These are phyloP conservation scores for Drosophila mimetica DNA, from an alignment of 2,888 invertebrate genomes.

Conservation along the genomic window DNA sequence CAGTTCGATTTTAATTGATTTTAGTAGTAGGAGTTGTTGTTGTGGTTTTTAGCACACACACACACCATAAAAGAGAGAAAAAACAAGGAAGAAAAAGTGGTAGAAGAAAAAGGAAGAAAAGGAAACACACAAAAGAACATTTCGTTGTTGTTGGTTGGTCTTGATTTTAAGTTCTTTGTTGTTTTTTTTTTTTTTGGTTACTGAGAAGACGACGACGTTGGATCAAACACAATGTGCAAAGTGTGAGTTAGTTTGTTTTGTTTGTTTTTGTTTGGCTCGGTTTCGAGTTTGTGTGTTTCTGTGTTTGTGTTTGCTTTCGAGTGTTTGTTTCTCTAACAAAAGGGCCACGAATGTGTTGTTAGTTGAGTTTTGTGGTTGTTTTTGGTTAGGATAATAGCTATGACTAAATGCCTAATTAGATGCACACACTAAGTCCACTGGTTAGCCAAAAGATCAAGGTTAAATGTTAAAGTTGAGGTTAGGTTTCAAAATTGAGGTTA, in stretches of 20 bases:
- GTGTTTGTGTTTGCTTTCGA: slow-evolving; percentile 18
- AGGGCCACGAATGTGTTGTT: slow-evolving; percentile 26
- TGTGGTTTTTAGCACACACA: slow-evolving; percentile 59
- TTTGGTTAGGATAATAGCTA: slow-evolving; percentile 30
- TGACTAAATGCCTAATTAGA: slow-evolving; percentile 38
- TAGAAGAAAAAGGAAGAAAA: slow-evolving; percentile 72
- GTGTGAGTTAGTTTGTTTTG: slow-evolving; percentile 18
- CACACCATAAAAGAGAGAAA: slow-evolving; percentile 74
- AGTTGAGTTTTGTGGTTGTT: slow-evolving; percentile 21
- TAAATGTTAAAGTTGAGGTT: slow-evolving; percentile 14
- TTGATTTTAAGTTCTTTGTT: slow-evolving; percentile 21
- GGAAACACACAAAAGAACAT: slow-evolving; percentile 73
- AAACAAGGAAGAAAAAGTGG: slow-evolving; percentile 67
- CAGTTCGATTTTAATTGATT: slow-evolving; percentile 31
- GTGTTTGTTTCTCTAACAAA: slow-evolving; percentile 25
- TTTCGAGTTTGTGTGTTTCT: slow-evolving; percentile 17
- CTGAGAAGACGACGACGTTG: slow-evolving; percentile 44
- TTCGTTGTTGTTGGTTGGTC: slow-evolving; percentile 62
- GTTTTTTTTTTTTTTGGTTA: slow-evolving; percentile 4
- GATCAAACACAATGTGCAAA: slow-evolving; percentile 52
- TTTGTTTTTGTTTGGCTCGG: slow-evolving; percentile 22
- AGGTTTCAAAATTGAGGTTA: slow-evolving; percentile 1
- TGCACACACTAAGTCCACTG: slow-evolving; percentile 41
- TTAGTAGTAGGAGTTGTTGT: slow-evolving; percentile 34
- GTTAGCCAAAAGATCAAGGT: slow-evolving; percentile 18